phyloP scores from a whole-genome alignment of 1,140 invertebrate genomes.

The Oryzaephilus surinamensis region DNA sequence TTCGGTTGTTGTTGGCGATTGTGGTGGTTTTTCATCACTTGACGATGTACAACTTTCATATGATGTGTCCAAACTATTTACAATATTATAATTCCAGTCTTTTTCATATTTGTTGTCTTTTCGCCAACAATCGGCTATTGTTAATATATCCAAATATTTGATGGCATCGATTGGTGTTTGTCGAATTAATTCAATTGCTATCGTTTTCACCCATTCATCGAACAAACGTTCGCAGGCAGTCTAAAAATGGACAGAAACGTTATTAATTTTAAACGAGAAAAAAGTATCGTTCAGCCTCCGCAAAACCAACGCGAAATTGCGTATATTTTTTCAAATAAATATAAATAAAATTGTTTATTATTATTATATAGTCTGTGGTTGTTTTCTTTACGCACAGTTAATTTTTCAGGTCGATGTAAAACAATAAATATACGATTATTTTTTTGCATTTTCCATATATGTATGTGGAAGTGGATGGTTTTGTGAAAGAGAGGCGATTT shows the following conservation, averaged over 20 bases:
- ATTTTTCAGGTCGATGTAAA: too few species aligned
- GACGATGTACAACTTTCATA: too few species aligned
- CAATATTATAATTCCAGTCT: conserved; percentile 22
- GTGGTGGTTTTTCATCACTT: conserved; percentile 1
- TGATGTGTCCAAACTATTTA: not conserved
- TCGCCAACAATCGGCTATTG: conserved; percentile 30
- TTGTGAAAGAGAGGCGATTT: too few species aligned
- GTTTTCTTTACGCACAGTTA: too few species aligned
- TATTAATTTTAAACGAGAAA: not conserved
- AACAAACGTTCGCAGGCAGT: conserved; percentile 45
- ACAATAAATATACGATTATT: too few species aligned
- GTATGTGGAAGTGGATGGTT: too few species aligned
- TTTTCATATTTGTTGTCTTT: conserved; percentile 11
- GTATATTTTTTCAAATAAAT: not conserved
- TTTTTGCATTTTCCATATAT: too few species aligned
- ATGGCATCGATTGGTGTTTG: conserved; percentile 51
- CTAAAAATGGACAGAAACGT: conserved; percentile 32
- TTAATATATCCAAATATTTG: conserved; percentile 40
- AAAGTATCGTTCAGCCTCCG: not conserved
- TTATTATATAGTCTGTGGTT: not conserved
- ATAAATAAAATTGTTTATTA: not conserved
- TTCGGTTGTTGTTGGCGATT: conserved; percentile 10
- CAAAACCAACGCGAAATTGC: not conserved
- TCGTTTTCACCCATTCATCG: conserved; percentile 50
- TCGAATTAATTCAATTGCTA: conserved; percentile 49